Evolutionary conservation across 2,113 vertebrate species (phyloP).

Genomic region (Cyprinodon brontotheroides): DNA sequence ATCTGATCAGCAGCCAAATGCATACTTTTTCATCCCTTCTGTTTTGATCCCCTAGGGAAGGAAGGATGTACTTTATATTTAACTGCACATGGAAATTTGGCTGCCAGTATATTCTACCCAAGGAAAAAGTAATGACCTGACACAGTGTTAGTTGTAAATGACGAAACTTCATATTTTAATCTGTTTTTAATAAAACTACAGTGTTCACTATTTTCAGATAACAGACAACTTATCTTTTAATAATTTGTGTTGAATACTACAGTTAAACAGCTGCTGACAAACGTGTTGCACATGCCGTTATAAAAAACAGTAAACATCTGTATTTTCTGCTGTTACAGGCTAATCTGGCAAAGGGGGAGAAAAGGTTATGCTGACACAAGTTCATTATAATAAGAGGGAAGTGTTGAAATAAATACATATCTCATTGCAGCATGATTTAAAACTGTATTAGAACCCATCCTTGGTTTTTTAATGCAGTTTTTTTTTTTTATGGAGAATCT

Average conservation of each 20-base stretch:
- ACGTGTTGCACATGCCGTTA: background rate
- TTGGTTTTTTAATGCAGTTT: background rate
- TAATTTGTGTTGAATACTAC: background rate
- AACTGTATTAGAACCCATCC: background rate
- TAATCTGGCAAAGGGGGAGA: background rate
- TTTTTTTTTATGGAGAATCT: no score
- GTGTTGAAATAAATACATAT: no score
- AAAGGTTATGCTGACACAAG: background rate
- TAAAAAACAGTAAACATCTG: background rate
- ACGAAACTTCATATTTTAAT: background rate
- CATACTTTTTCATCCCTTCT: slow-evolving; percentile 43
- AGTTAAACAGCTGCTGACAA: background rate
- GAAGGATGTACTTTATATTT: slow-evolving; percentile 38
- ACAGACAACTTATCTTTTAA: background rate
- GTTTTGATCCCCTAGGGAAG: slow-evolving; percentile 21
- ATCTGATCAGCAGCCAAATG: slow-evolving; percentile 38
- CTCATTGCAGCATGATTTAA: background rate
- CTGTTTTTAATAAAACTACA: background rate
- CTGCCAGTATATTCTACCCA: slow-evolving; percentile 16
- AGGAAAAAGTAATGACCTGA: slow-evolving; percentile 34
- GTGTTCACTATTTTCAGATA: background rate
- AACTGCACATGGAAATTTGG: slow-evolving; percentile 48
- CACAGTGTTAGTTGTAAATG: background rate
- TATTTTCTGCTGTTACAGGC: background rate
- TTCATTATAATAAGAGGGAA: no score